Evolutionary conservation across 2,797 vertebrate species (phyloP).

Genomic region (Bryconaethiops microstoma): DNA sequence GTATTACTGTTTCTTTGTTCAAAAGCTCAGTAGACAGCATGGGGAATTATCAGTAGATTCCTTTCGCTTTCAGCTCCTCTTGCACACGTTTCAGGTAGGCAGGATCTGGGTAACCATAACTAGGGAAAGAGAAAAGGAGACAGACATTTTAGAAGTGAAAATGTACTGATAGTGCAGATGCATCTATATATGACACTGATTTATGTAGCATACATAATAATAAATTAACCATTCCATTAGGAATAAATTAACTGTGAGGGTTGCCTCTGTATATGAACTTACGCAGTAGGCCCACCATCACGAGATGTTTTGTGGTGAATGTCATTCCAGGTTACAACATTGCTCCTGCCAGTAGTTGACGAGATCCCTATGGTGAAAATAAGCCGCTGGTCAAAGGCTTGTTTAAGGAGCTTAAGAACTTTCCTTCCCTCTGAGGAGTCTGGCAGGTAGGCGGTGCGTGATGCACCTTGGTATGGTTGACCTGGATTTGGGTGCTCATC

Average conservation of each 20-base stretch:
- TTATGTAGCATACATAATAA: neutral
- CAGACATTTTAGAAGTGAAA: neutral
- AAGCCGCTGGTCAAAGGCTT: conserved; percentile 75
- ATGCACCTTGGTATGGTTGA: conserved; percentile 62
- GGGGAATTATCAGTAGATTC: conserved; percentile 79
- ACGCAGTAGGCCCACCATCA: conserved; percentile 72
- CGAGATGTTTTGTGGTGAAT: conserved; percentile 79
- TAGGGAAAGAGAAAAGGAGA: conserved; percentile 63
- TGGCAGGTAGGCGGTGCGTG: conserved; percentile 74
- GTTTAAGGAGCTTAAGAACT: conserved; percentile 62
- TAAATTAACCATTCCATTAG: neutral
- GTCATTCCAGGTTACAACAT: conserved; percentile 80
- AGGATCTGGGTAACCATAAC: conserved; percentile 90
- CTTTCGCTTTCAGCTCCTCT: conserved; percentile 87
- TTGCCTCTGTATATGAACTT: conserved; percentile 46
- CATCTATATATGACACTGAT: neutral
- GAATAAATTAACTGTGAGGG: neutral
- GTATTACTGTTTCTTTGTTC: too few species aligned
- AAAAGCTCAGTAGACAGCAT: neutral
- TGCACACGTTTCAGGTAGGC: conserved; percentile 83
- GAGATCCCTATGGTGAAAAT: conserved; percentile 77
- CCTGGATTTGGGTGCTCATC: conserved; percentile 75
- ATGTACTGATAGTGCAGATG: neutral
- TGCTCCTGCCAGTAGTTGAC: conserved; percentile 71
- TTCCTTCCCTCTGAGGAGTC: conserved; percentile 65